Evolutionary conservation across 2,888 invertebrate genomes (phyloP).

Genomic region (Tetropium fuscum): DNA sequence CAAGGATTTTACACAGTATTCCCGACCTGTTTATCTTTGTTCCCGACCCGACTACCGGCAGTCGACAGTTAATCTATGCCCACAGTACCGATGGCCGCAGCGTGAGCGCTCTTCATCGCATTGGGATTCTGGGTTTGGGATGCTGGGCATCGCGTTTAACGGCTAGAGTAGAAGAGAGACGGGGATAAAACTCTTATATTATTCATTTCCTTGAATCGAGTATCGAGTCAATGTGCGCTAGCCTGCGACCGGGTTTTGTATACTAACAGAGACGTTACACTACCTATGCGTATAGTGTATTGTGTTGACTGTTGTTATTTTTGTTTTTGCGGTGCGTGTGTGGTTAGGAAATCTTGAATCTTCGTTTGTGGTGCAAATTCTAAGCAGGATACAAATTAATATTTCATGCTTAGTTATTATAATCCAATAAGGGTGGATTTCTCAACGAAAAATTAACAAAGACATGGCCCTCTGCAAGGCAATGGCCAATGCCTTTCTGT

Average conservation of each 20-base stretch:
- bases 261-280: no score
- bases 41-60: no score
- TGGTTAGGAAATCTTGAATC: not conserved
- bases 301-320: slow-evolving; percentile 22
- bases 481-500: no score
- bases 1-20: no score
- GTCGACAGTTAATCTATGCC: no score
- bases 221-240: slow-evolving; percentile 3
- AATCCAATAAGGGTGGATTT: no score
- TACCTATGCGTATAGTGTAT: no score
- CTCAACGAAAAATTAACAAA: not conserved
- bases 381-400: not conserved
- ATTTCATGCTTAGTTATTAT: no score
- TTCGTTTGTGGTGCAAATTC: not conserved
- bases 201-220: not conserved
- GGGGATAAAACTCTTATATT: not conserved
- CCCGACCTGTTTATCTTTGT: no score
- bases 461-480: no score
- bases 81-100: no score
- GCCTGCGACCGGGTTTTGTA: slow-evolving; percentile 11
- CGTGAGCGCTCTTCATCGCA: not conserved
- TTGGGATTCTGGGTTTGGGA: not conserved
- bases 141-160: slow-evolving; percentile 1
- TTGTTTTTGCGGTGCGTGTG: slow-evolving; percentile 18
- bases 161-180: not conserved